Evolutionary conservation across 2,113 vertebrate species (phyloP).

Genomic region (Periophthalmodon schlosseri): DNA sequence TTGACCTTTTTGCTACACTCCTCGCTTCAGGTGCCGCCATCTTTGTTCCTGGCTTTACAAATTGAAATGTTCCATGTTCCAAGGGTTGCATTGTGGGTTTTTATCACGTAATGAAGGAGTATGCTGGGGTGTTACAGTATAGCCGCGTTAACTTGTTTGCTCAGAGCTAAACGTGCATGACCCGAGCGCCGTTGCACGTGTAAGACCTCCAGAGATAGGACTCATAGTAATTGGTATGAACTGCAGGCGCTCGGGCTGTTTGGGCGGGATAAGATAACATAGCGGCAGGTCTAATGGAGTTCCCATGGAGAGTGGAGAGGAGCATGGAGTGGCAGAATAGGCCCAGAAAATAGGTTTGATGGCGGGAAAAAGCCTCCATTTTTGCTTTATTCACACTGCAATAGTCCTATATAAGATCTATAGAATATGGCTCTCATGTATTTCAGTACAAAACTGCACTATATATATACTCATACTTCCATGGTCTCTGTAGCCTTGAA

Average conservation of each 20-base stretch:
- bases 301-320: conserved; percentile 38
- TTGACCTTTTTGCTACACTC: conserved; percentile 26
- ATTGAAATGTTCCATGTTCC: neutral
- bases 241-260: conserved; percentile 48
- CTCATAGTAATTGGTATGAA: conserved; percentile 64
- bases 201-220: conserved; percentile 54
- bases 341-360: conserved; percentile 17
- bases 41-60: neutral
- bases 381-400: conserved; percentile 44
- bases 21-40: conserved; percentile 8
- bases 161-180: conserved; percentile 40
- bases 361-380: conserved; percentile 45
- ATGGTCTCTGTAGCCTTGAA: too few relatives aligned
- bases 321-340: conserved; percentile 1
- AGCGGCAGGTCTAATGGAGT: conserved; percentile 57
- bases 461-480: neutral
- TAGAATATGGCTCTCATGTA: neutral
- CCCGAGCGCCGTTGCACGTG: conserved; percentile 56
- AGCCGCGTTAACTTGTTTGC: conserved; percentile 12
- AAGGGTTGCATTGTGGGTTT: neutral
- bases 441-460: neutral
- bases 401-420: conserved; percentile 12
- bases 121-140: neutral
- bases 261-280: conserved; percentile 61
- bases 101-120: neutral